Evolutionary conservation across 2,113 vertebrate species (phyloP).

Genomic region (Sinocyclocheilus anophthalmus): DNA sequence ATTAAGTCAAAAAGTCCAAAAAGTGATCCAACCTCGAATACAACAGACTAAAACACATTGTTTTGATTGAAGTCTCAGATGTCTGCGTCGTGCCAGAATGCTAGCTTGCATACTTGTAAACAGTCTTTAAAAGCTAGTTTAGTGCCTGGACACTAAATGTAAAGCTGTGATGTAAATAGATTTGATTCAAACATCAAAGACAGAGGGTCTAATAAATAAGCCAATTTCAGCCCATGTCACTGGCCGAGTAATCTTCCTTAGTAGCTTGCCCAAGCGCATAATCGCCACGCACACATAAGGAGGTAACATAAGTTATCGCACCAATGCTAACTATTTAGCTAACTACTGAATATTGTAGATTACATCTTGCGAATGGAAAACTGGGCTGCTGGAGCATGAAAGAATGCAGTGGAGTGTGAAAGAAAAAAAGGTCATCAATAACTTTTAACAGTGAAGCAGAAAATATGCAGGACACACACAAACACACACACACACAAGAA

Average conservation of each 20-base stretch:
- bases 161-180: background rate
- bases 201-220: slow-evolving; percentile 14
- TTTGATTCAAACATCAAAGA: slow-evolving; percentile 11
- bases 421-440: slow-evolving; percentile 82
- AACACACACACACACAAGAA: slow-evolving; percentile 37
- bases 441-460: slow-evolving; percentile 81
- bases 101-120: slow-evolving; percentile 10
- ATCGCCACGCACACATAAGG: slow-evolving; percentile 50
- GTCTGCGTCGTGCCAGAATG: background rate
- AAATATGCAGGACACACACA: slow-evolving; percentile 72
- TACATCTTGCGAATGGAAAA: slow-evolving; percentile 69
- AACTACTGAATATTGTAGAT: slow-evolving; percentile 71
- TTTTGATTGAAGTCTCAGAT: background rate
- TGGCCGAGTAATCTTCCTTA: background rate
- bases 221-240: slow-evolving; percentile 6
- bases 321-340: slow-evolving; percentile 65
- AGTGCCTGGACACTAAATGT: slow-evolving; percentile 14
- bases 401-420: slow-evolving; percentile 77
- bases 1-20: slow-evolving; percentile 70
- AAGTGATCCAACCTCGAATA: slow-evolving; percentile 63
- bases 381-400: slow-evolving; percentile 72
- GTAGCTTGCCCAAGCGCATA: slow-evolving; percentile 45
- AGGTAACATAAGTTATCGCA: slow-evolving; percentile 60
- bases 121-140: background rate
- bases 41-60: slow-evolving; percentile 41